Evolutionary conservation across 2,797 vertebrate genomes (phyloP), one percentile per base, ranked within the genome.

Genomic region (Cottoperca gobio): DNA sequence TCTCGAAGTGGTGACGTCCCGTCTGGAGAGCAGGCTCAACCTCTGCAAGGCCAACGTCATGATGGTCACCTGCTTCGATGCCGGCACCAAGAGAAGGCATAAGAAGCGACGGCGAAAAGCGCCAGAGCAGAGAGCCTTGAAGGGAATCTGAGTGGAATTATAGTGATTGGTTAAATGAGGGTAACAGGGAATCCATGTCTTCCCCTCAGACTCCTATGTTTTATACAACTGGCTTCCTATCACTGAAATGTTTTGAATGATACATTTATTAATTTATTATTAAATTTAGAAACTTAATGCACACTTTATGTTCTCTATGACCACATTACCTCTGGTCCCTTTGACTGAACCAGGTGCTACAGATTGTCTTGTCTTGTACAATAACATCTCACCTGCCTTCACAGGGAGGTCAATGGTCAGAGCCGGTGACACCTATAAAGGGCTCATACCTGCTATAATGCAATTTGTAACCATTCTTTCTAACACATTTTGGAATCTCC

Each of bases 41-140:
- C 95, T 96, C 91, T 99, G 97, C 94, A 97, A 97, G 91, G 96
- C 97, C 42, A 96, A 94, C 68, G 93, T 97, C 85, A 96, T 97
- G 96, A 96, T 97, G 96, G 95, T 97, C 89, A 97, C 96, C 81
- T 97, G 96, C 88, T 97, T 97, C 4, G 96, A 97, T 37, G 90
- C 94, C 73, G 93, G 95, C 60, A 94, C 94, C 63, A 94, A 95
- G 81, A 94, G 94, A 48, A 91, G 95, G 23, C 61, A 91, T 81
- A 92, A 86, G 74, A 91, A 60, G 35, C 48, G 73, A 0, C 57
- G 72, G 28, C 65, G 70, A 11, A 73, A 63, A 14, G 16, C 12
- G 0, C 24, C 59, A 1, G 71, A 89, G 81, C 85, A 59, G n/a
- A 86, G 63, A 73, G 49, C 66, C n/a, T 52, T 59, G 19, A 81